Evolutionary conservation across 2,888 invertebrate genomes (phyloP).

Genomic region (Syritta pipiens): DNA sequence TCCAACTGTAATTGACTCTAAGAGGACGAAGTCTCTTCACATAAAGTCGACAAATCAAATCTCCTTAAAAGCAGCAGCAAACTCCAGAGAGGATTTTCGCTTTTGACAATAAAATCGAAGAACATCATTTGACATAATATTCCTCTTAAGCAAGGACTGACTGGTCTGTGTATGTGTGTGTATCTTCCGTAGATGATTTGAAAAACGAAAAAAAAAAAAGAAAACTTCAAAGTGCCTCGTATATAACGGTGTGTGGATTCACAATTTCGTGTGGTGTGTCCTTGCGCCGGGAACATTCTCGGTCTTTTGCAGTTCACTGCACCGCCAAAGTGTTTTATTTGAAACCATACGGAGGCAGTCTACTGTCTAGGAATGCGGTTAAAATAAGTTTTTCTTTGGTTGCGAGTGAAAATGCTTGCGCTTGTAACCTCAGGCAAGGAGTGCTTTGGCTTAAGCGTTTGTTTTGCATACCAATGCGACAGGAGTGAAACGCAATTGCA

Average conservation of each 20-base stretch:
- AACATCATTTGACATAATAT: conserved; percentile 5
- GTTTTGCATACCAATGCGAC: conserved; percentile 51
- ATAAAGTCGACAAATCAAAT: no score
- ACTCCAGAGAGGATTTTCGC: neutral
- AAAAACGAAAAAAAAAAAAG: neutral
- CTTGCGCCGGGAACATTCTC: no score
- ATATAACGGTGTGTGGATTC: no score
- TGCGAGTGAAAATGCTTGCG: no score
- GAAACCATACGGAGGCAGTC: neutral
- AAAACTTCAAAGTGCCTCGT: conserved; percentile 21
- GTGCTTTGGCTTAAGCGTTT: no score
- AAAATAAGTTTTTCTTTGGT: conserved; percentile 39
- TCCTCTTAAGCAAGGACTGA: neutral
- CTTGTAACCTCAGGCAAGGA: no score
- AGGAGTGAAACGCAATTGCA: conserved; percentile 3
- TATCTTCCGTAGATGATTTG: neutral
- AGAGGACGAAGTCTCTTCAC: no score
- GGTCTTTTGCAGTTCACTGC: conserved; percentile 37
- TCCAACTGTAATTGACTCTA: no score
- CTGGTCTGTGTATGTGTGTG: neutral
- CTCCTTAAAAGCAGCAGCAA: no score
- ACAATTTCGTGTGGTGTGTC: no score
- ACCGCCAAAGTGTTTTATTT: conserved; percentile 23
- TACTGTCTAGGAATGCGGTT: conserved; percentile 36
- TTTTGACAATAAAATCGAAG: conserved; percentile 3